Evolutionary conservation across 2,113 vertebrate genomes (phyloP), one percentile per base, ranked within the genome.

Genomic region (Phalacrocorax aristotelis): DNA sequence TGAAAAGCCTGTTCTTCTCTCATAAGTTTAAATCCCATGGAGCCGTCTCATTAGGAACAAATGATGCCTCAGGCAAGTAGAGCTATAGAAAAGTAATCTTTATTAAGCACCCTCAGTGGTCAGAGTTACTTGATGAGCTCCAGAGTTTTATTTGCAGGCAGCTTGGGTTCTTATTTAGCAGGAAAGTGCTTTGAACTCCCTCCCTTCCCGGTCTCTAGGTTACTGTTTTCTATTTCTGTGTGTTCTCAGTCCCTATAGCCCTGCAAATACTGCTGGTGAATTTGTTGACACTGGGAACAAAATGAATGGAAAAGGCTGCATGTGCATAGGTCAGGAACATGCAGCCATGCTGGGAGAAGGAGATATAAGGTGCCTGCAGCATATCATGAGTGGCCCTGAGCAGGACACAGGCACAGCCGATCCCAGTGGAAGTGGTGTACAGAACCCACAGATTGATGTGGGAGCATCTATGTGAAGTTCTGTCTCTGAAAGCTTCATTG

Each of bases 91-190:
- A 95, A 95, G 84, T 80, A 91, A 96, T 95, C 93, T 95, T 96
- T 95, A 95, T 93, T 94, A 95, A 97, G 94, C 70, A 88, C 71
- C 81, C 93, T 95, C 87, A 70, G 91, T 27, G 93, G 95, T 52
- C 94, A 93, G 96, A 83, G 87, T 69, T 95, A 54, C 84, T 83
- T 94, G 94, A 93, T 95, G 94, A 97, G 94, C 93, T 93, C 80
- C 3, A 2, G 95, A 61, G 81, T 91, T 97, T 94, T 83, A 91
- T 95, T 80, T 96, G 91, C 84, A 85, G 89, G 91, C 83, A 79
- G 74, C 70, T 38, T 42, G 81, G 81, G 61, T 18, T 93, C 84
- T 77, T 22, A 3, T 95, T 80, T 80, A 94, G 85, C 74, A 62
- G 87, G 82, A 51, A 88, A 95, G 29, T 8, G 17, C 88, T 96